Evolutionary conservation across 2,797 vertebrate genomes (phyloP), one percentile per base, ranked within the genome.

Genomic region (Pyrocephalus nanus): DNA sequence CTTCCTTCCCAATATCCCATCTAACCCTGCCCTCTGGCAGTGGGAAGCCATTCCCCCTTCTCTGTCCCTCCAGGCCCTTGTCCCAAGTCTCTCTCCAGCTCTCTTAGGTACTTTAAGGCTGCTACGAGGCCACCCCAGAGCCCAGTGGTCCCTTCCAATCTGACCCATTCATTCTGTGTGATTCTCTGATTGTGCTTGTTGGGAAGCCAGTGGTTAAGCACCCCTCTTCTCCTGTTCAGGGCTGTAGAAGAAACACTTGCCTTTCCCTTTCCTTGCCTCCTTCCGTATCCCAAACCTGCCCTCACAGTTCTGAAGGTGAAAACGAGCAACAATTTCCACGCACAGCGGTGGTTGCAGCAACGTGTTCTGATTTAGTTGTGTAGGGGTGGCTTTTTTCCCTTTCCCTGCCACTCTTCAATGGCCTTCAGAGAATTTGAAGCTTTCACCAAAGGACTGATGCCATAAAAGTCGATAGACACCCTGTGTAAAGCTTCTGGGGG

Each of bases 241-340:
- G 45, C 45, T 4, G 0, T 6, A n/a, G 43, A 7, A 6, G 42
- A 30, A n/a, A 13, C 5, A 2, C 6, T 70, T 71, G 54, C 14
- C 11, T 55, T 75, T 50, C 48, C 29, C 11, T 60, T 60, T 32
- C 22, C 83, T 67, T 34, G 1, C 25, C 75, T 58, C 18, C n/a
- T 65, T 64, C 43, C 27, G 4, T 18, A 3, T 81, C 34, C 70
- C 30, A 75, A 29, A 50, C 6, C 9, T 40, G n/a, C 57, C 60
- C 64, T 82, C 4, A 0, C 14, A 16, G 66, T 27, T 65, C 64
- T 51, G 53, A 53, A 54, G 47, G 27, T 78, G 38, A 61, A 77
- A 75, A 57, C 47, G 51, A 65, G 22, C 54, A 38, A 12, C 38
- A 10, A 0, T 36, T 84, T 64, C 34, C 34, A 6, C 13, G 32